Evolutionary conservation across 2,888 invertebrate species (phyloP).

Genomic region (Papilio elwesi): DNA sequence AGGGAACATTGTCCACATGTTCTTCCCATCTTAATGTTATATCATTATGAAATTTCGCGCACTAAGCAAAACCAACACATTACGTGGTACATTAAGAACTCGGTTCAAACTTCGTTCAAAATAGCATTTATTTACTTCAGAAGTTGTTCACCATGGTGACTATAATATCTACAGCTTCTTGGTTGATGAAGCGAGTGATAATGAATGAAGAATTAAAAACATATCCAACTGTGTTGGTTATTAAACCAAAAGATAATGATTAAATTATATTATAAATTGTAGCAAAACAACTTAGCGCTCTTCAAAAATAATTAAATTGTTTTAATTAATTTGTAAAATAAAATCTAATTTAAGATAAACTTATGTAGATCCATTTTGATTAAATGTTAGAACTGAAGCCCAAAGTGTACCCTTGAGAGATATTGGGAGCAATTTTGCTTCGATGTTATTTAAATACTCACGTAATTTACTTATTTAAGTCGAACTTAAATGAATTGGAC

Average conservation of each 20-base stretch:
- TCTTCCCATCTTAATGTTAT: constrained; percentile 2
- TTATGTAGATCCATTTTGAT: constrained; percentile 19
- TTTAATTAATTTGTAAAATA: neutral
- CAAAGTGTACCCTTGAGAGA: constrained; percentile 17
- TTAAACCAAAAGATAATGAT: too few relatives aligned
- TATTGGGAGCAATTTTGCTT: constrained; percentile 19
- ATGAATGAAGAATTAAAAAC: neutral
- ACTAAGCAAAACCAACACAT: neutral
- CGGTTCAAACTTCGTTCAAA: neutral
- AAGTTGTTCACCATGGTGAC: neutral
- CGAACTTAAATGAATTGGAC: neutral
- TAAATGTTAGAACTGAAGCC: constrained; percentile 24
- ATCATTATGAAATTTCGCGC: neutral
- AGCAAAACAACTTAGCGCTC: neutral
- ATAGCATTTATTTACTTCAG: constrained; percentile 7
- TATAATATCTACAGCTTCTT: neutral
- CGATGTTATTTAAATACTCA: constrained; percentile 20
- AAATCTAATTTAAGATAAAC: constrained; percentile 15
- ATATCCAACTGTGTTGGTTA: too few relatives aligned
- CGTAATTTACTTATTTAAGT: constrained; percentile 18
- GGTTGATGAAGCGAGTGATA: neutral
- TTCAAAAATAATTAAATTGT: constrained; percentile 13
- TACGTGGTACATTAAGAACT: constrained; percentile 7
- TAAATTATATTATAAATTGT: too few relatives aligned
- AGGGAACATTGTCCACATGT: neutral